Evolutionary conservation across 2,888 invertebrate genomes (phyloP).

Genomic region (Geotrupes spiniger): DNA sequence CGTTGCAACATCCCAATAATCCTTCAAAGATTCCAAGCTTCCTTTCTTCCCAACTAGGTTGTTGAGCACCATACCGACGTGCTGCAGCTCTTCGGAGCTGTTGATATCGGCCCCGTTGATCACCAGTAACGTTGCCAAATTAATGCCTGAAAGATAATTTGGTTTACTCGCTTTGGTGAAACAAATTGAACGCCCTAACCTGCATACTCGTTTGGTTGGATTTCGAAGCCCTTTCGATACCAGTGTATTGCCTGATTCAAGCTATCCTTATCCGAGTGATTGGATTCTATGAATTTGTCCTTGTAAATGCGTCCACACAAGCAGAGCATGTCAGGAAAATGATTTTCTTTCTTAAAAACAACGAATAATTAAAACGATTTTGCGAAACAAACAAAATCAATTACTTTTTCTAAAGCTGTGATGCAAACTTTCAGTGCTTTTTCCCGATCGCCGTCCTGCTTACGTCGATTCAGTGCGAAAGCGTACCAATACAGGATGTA

Average conservation of each 20-base stretch:
- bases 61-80: constrained; percentile 92
- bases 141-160: constrained; percentile 63
- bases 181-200: constrained; percentile 45
- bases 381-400: background rate
- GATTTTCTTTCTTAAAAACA: constrained; percentile 73
- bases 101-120: constrained; percentile 95
- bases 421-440: constrained; percentile 89
- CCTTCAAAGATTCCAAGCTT: constrained; percentile 84
- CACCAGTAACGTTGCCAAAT: constrained; percentile 93
- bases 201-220: constrained; percentile 98
- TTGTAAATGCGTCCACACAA: constrained; percentile 97
- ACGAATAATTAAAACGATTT: background rate
- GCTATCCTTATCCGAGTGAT: constrained; percentile 83
- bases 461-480: constrained; percentile 94
- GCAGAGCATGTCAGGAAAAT: constrained; percentile 96
- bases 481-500: constrained; percentile 93
- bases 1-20: constrained; percentile 99
- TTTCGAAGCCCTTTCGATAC: constrained; percentile 97
- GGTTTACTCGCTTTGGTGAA: background rate
- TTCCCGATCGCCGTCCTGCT: constrained; percentile 91
- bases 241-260: constrained; percentile 92
- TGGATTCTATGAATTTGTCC: constrained; percentile 95
- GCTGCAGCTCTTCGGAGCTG: constrained; percentile 85
- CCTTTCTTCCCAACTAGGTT: constrained; percentile 98
- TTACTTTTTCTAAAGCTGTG: constrained; percentile 73